phyloP scores from a whole-genome alignment of 2,113 vertebrate genomes.

The Saccopteryx leptura region DNA sequence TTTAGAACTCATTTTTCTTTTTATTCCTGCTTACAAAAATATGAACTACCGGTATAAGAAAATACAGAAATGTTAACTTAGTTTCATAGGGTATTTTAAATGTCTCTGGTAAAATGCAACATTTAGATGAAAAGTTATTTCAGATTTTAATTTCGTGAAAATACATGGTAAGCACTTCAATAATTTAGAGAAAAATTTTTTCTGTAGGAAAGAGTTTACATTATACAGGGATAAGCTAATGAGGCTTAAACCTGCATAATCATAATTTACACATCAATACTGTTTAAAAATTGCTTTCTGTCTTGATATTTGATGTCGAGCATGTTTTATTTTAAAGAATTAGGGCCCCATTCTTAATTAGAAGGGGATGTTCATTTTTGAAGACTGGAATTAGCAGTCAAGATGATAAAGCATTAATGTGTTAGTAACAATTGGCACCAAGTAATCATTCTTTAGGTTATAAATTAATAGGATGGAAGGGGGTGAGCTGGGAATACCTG shows the following conservation, averaged over 20 bases:
- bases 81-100: slow-evolving; percentile 82
- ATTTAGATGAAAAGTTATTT: slow-evolving; percentile 81
- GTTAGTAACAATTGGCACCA: slow-evolving; percentile 52
- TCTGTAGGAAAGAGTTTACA: slow-evolving; percentile 66
- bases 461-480: slow-evolving; percentile 52
- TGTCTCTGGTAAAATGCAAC: slow-evolving; percentile 79
- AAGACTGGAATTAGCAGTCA: slow-evolving; percentile 68
- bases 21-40: slow-evolving; percentile 89
- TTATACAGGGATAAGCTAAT: slow-evolving; percentile 74
- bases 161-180: slow-evolving; percentile 79
- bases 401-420: slow-evolving; percentile 66
- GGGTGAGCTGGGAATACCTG: slow-evolving; percentile 52
- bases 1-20: slow-evolving; percentile 94
- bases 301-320: slow-evolving; percentile 70
- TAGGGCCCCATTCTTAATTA: slow-evolving; percentile 60
- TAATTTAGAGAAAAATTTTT: slow-evolving; percentile 74
- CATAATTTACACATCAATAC: slow-evolving; percentile 60
- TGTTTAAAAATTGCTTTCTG: slow-evolving; percentile 19
- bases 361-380: slow-evolving; percentile 63
- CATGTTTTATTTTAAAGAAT: slow-evolving; percentile 64
- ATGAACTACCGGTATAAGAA: slow-evolving; percentile 83
- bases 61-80: slow-evolving; percentile 84
- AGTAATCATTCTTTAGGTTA: slow-evolving; percentile 65
- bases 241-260: slow-evolving; percentile 64
- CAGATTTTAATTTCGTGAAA: slow-evolving; percentile 82